Evolutionary conservation across 2,888 invertebrate species (phyloP), one percentile per base, ranked within the genome.

Genomic region (Salpingus planirostris): DNA sequence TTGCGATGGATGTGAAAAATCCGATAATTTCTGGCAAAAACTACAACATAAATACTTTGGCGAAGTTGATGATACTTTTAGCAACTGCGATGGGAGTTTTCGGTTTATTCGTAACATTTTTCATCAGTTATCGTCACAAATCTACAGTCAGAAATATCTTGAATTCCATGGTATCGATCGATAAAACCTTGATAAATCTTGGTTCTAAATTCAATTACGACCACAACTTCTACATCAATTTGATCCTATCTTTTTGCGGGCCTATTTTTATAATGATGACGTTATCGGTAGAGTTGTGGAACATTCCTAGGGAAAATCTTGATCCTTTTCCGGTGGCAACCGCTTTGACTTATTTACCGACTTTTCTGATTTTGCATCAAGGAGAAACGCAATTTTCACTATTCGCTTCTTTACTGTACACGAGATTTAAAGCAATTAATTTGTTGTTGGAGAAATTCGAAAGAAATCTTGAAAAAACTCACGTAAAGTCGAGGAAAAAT

Each of bases 321-420:
- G 18, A 5, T 11, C 10, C 25, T 4, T 10, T 30, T 15, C 30
- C 15, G 2, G n/a, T 10, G 4, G 10, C 21, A 2, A 24, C 25
- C 7, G 11, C 18, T 5, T 15, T 25, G 12, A 11, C 10, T 2
- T 11, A 24, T 24, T 11, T 10, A 13, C 5, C 21, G 24, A 8
- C 25, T 3, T 13, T 10, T 14, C 18, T 31, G 8, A 13, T 31
- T 15, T 13, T 31, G 6, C 31, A 31, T 15, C 25, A 31, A 7
- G 18, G 31, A n/a, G 31, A 31, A 14, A 31, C 24, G n/a, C 31
- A 31, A 25, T 31, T 31, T 18, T 18, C 21, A 5, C 10, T 28
- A 7, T 21, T 21, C 11, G 21, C 5, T 11, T 18, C 11, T 10
- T 3, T 28, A 7, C 13, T 14, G 3, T 11, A 28, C 5, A 12